Evolutionary conservation across 1,140 invertebrate genomes (phyloP), one percentile per base, ranked within the genome.

Genomic region (Drosophila suzukii): DNA sequence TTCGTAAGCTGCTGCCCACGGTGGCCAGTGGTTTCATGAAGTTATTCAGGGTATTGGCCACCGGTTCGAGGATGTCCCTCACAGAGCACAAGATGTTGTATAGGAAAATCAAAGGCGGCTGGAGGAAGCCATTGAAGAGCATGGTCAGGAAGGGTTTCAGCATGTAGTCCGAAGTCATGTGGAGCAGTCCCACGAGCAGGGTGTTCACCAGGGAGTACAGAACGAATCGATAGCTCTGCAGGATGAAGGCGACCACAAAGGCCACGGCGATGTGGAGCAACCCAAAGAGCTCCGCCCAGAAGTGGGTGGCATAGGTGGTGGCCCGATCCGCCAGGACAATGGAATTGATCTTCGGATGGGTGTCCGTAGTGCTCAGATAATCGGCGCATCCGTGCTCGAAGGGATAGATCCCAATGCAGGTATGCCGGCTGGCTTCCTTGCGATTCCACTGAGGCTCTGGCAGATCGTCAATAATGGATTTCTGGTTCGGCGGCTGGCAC

Each of bases 261-360:
- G 94, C 93, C 20, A 94, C 93, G 34, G 92, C 93, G 43, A 95
- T 94, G 71, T 95, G 94, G 32, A 95, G 78, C 3, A 93, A 92
- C 2, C 95, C 95, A 72, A 95, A 95, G 66, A 95, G 93, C 81
- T 95, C 94, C 4, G 95, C 94, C 95, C 95, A 95, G 72, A 95
- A 95, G 61, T 93, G 93, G 0, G 93, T 95, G 4, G 94, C 94
- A 62, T 93, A 93, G 51, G 93, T 90, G 63, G 94, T 94, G 1
- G 94, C 94, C 70, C 93, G 94, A 63, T 95, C 93, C 0, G 94
- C 94, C 36, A 94, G 81, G 36, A 93, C 92, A 54, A 95, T 94
- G 0, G 94, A 93, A 6, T 91, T 77, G 15, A 95, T 86, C 43
- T 94, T 79, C 5, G 95, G 95, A 44, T 94, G 93, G 2, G 92